phyloP scores from a whole-genome alignment of 2,113 vertebrate genomes.

The Centrocercus urophasianus region DNA sequence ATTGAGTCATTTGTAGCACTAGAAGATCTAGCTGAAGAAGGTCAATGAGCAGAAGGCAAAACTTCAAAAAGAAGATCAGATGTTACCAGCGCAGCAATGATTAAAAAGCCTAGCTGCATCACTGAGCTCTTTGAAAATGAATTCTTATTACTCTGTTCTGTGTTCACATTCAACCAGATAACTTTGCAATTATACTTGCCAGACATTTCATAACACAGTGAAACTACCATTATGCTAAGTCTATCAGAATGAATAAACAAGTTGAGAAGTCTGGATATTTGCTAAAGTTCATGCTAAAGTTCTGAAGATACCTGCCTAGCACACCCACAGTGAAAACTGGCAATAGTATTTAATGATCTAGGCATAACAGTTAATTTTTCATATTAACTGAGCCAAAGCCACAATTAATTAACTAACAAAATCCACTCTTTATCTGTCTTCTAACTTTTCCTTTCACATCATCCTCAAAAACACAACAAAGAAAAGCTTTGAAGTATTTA shows the following conservation, averaged over 20 bases:
- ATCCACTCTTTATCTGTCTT: background rate
- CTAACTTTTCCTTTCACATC: background rate
- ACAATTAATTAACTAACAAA: background rate
- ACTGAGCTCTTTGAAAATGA: background rate
- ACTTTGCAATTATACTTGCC: background rate
- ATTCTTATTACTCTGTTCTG: background rate
- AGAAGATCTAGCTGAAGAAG: background rate
- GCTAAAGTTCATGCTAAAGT: background rate
- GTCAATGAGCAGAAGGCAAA: background rate
- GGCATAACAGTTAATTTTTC: background rate
- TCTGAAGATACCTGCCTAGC: background rate
- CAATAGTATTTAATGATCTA: background rate
- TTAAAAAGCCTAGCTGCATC: background rate
- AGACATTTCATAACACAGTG: background rate
- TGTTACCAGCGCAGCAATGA: accelerated
- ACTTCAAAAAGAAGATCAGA: background rate
- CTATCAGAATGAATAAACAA: background rate
- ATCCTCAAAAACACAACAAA: background rate
- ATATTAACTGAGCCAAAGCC: background rate
- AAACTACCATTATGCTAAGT: background rate
- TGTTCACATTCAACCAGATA: background rate
- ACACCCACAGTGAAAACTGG: background rate
- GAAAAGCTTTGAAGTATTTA: background rate
- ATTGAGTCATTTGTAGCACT: background rate
- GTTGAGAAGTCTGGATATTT: background rate